A percentile compares a stretch with the other conserved stretches of the same genome.
phyloP scores from a whole-genome alignment of 2,113 vertebrate genomes.

The Varanus komodoensis region DNA sequence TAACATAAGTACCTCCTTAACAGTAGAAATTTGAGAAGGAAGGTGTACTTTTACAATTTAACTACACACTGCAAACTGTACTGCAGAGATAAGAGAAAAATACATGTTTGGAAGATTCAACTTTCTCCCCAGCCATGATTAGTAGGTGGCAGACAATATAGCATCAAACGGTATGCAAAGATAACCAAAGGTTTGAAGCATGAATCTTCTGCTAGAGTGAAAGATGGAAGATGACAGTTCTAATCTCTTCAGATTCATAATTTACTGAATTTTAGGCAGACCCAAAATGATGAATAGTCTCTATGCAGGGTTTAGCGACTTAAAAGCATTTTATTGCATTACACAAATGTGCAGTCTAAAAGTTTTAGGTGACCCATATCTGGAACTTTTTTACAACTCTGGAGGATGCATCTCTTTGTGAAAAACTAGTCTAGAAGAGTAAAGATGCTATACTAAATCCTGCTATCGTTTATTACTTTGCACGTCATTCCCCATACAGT shows the following conservation, averaged over 20 bases:
- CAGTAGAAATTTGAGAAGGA: slow-evolving; percentile 43
- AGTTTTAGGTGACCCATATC: slow-evolving; percentile 63
- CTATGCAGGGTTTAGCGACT: slow-evolving; percentile 49
- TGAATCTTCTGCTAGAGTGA: slow-evolving; percentile 59
- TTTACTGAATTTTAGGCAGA: slow-evolving; percentile 69
- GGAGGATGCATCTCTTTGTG: slow-evolving; percentile 36
- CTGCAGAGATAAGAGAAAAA: slow-evolving; percentile 58
- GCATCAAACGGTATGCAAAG: slow-evolving; percentile 62
- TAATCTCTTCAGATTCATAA: slow-evolving; percentile 73
- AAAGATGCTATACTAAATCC: slow-evolving; percentile 22
- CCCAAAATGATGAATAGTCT: slow-evolving; percentile 66
- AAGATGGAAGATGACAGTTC: slow-evolving; percentile 67
- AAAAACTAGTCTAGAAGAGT: slow-evolving; percentile 17
- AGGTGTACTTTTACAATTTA: slow-evolving; percentile 36
- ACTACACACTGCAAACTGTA: slow-evolving; percentile 52
- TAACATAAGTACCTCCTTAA: slow-evolving; percentile 42
- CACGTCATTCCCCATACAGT: not conserved
- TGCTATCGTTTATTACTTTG: slow-evolving; percentile 33
- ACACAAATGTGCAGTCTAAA: slow-evolving; percentile 45
- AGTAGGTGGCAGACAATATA: slow-evolving; percentile 69
- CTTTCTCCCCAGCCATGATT: slow-evolving; percentile 69
- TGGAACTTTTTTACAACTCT: slow-evolving; percentile 48
- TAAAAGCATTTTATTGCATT: slow-evolving; percentile 66
- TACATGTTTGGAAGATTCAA: slow-evolving; percentile 60
- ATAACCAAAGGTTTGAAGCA: slow-evolving; percentile 67